Conservation (phyloP, 2,797 vertebrate species). For the Podargus strigoides region DNA sequence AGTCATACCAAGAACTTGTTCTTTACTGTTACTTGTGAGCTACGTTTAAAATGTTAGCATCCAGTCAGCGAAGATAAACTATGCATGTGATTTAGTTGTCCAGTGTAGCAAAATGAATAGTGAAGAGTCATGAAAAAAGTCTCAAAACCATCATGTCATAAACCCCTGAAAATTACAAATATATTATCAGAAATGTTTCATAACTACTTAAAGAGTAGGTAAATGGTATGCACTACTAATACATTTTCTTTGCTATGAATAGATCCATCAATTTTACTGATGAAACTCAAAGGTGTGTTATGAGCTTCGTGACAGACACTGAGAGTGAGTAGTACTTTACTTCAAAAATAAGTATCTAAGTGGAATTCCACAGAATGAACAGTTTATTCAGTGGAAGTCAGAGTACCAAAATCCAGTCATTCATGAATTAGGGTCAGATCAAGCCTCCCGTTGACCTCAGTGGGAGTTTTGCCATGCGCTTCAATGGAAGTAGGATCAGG, state of each 20-base stretch:
- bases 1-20: neutral
- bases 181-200: neutral
- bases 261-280: neutral
- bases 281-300: neutral
- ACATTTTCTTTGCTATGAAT: neutral
- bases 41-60: neutral
- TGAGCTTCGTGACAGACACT: neutral
- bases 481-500: neutral
- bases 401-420: neutral
- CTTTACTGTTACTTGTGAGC: neutral
- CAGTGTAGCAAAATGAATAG: neutral
- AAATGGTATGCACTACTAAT: neutral
- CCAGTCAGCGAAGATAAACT: neutral
- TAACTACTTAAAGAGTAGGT: neutral
- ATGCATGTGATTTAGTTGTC: neutral
- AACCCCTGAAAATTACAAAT: neutral
- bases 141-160: neutral
- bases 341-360: neutral
- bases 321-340: neutral
- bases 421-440: conserved; percentile 11
- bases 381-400: neutral
- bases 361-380: neutral
- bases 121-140: neutral
- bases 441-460: neutral
- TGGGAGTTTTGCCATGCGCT: conserved; percentile 12